These are phyloP conservation scores for Neolamprologus caudopunctatus DNA, from an alignment of 2,113 vertebrate species.

Conservation along the genomic window DNA sequence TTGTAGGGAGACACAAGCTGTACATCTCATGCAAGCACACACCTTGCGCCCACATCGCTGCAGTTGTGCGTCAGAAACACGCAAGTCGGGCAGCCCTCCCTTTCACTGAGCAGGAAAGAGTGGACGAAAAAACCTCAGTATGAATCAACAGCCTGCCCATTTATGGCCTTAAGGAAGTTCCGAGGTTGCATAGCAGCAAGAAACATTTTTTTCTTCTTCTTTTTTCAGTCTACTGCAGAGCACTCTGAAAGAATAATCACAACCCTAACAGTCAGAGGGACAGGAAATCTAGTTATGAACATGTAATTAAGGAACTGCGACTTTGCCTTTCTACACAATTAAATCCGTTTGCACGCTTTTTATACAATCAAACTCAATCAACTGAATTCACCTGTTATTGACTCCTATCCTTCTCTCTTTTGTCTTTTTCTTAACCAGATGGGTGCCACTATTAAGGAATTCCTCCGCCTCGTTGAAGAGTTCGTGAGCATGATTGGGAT, in stretches of 20 bases:
- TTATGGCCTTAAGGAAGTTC: conserved; percentile 60
- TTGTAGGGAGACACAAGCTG: conserved; percentile 42
- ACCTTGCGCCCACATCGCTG: conserved; percentile 59
- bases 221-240: background rate
- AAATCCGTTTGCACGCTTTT: background rate
- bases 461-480: conserved; percentile 88
- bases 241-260: background rate
- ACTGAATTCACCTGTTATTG: background rate
- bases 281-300: background rate
- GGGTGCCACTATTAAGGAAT: conserved; percentile 84
- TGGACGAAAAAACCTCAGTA: conserved; percentile 15
- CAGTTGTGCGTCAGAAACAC: conserved; percentile 67
- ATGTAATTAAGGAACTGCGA: background rate
- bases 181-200: conserved; percentile 59
- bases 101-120: background rate
- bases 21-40: conserved; percentile 37
- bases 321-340: background rate
- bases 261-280: background rate
- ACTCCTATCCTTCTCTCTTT: background rate
- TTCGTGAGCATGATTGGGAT: conserved; percentile 91
- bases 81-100: conserved; percentile 53
- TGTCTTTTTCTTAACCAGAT: conserved; percentile 66
- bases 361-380: background rate
- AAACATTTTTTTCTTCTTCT: background rate
- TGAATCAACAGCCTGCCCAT: conserved; percentile 66